Evolutionary conservation across 2,113 vertebrate species (phyloP), one percentile per base, ranked within the genome.

Genomic region (Paramisgurnus dabryanus): DNA sequence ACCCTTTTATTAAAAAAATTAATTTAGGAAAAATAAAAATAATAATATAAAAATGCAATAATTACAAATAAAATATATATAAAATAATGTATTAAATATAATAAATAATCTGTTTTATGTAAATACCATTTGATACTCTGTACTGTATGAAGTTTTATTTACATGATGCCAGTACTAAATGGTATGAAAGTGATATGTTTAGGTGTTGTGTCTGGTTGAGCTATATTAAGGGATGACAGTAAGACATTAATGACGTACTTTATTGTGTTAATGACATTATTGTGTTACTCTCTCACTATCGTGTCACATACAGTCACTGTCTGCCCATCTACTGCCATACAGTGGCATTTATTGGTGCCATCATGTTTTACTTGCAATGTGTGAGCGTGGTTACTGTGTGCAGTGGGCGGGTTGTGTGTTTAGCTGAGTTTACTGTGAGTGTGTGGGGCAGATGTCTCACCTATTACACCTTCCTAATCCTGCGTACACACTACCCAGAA

Each of bases 401-500:
- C 69, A 58, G 58, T 79, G 66, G 41, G 80, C 79, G 76, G 60
- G 41, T 70, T 83, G 79, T 83, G 80, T 84, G 65, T 76, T 82
- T 84, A 85, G 80, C 50, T 82, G 69, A 15, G 69, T 79, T 82
- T 83, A 79, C n/a, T 64, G n/a, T 53, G 73, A 65, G 57, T 77
- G 57, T 76, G 75, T 78, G 49, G 57, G 69, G 69, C 76, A 79
- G 76, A 61, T 82, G 50, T 13, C 76, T 73, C 43, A 4, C 18
- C 53, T 68, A 81, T 85, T 83, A 85, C 76, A 79, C 79, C 58
- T 58, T 77, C 63, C 58, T 85, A 85, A 49, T 68, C 74, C 65
- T 86, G 83, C 86, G 58, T 82, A 49, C 85, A 85, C 86, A 86
- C 79, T 83, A 83, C 80, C 86, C 88, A 87, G 74, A 87, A 87